A percentile compares a stretch with the other conserved stretches of the same genome.
Evolutionary conservation across 2,888 invertebrate species (phyloP).

Genomic region (Mythimna ferrago): DNA sequence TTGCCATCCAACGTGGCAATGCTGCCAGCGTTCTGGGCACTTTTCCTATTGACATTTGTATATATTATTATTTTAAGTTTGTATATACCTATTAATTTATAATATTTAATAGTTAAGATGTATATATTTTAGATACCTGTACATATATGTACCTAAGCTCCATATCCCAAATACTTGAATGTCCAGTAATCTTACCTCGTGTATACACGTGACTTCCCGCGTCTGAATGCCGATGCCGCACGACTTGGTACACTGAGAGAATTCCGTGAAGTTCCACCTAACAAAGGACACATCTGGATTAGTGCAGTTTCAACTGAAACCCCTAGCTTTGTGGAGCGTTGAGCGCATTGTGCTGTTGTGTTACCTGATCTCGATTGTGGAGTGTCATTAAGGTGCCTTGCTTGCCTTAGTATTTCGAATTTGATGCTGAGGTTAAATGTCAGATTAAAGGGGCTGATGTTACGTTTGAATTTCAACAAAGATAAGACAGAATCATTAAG

Average conservation of each 20-base stretch:
- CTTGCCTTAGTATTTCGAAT: neutral
- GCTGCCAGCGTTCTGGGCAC: too few species aligned
- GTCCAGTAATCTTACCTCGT: constrained; percentile 88
- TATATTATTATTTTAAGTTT: too few species aligned
- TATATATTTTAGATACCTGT: too few species aligned
- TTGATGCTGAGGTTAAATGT: neutral
- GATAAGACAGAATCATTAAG: too few species aligned
- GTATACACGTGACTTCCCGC: constrained; percentile 96
- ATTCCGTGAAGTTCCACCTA: constrained; percentile 97
- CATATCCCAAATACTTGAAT: neutral
- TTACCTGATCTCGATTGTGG: constrained; percentile 28
- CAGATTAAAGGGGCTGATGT: neutral
- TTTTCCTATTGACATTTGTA: too few species aligned
- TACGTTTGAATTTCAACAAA: too few species aligned
- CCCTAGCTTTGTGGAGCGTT: constrained; percentile 42
- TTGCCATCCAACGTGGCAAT: too few species aligned
- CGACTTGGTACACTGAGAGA: constrained; percentile 96
- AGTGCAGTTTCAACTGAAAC: constrained; percentile 27
- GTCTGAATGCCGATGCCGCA: constrained; percentile 98
- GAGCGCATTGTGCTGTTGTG: constrained; percentile 23
- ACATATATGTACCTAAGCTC: too few species aligned
- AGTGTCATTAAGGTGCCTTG: neutral
- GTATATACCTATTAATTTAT: too few species aligned
- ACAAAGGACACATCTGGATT: constrained; percentile 61
- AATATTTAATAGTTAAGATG: too few species aligned